Evolutionary conservation across 2,113 vertebrate genomes (phyloP).

Genomic region (Gavialis gangeticus): DNA sequence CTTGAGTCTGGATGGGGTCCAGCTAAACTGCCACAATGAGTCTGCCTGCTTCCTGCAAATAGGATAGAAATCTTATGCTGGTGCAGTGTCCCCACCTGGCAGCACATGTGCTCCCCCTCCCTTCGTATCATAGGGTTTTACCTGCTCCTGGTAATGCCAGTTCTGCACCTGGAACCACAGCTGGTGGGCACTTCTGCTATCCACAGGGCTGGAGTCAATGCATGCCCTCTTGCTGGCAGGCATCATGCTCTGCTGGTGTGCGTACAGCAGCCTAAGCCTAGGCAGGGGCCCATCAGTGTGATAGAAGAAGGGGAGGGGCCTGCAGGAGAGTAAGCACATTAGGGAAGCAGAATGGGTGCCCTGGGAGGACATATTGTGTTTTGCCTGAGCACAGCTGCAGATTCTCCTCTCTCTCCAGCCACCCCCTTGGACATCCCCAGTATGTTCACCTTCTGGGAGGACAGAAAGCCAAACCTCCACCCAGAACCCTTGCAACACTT

Average conservation of each 20-base stretch:
- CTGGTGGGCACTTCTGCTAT: neutral
- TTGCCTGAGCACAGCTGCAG: neutral
- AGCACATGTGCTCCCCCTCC: neutral
- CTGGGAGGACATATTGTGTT: rapidly evolving
- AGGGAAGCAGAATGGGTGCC: neutral
- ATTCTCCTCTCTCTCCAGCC: slow-evolving; percentile 56
- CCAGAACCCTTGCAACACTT: slow-evolving; percentile 79
- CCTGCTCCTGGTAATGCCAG: neutral
- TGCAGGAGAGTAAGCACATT: neutral
- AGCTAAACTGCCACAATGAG: neutral
- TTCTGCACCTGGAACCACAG: neutral
- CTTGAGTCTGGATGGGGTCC: neutral
- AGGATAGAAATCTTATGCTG: too few species aligned
- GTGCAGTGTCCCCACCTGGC: too few species aligned
- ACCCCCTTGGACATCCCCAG: slow-evolving; percentile 81
- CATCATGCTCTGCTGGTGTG: too few species aligned
- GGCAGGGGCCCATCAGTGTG: neutral
- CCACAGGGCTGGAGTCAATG: neutral
- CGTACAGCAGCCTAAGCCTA: too few species aligned
- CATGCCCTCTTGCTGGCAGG: neutral
- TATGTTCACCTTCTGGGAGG: slow-evolving; percentile 89
- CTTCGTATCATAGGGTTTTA: neutral
- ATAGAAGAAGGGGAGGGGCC: neutral
- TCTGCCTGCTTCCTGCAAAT: neutral
- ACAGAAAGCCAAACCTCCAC: slow-evolving; percentile 72